Evolutionary conservation across 2,888 invertebrate genomes (phyloP).

Genomic region (Muscina levida): DNA sequence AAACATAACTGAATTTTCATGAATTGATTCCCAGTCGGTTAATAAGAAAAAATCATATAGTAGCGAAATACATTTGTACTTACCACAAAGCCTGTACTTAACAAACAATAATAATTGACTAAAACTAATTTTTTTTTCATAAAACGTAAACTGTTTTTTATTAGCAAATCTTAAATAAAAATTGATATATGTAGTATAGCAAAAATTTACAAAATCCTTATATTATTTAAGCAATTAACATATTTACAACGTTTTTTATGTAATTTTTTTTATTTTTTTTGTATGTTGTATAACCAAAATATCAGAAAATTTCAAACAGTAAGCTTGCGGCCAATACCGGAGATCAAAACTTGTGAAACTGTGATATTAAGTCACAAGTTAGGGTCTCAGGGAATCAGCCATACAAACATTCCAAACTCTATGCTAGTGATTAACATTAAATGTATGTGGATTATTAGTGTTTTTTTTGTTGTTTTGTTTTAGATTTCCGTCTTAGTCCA

Average conservation of each 20-base stretch:
- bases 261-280: conserved; percentile 8
- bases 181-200: too few species aligned
- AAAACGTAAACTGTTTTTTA: too few species aligned
- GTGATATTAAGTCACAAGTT: conserved; percentile 81
- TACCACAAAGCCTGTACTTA: too few species aligned
- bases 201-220: too few species aligned
- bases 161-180: too few species aligned
- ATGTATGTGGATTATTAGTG: too few species aligned
- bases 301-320: conserved; percentile 71
- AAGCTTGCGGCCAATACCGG: conserved; percentile 81
- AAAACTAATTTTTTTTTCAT: too few species aligned
- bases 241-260: conserved; percentile 53
- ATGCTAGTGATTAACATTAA: conserved; percentile 52
- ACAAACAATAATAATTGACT: too few species aligned
- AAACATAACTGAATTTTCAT: too few species aligned
- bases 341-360: conserved; percentile 81
- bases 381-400: conserved; percentile 81
- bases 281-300: conserved; percentile 11
- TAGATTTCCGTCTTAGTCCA: not conserved
- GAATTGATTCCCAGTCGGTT: too few species aligned
- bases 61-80: too few species aligned
- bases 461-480: conserved; percentile 3
- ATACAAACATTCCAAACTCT: conserved; percentile 78
- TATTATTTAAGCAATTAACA: conserved; percentile 39
- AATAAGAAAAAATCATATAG: too few species aligned